These are phyloP conservation scores for Centruroides vittatus DNA, from an alignment of 1,140 invertebrate species.

Conservation along the genomic window DNA sequence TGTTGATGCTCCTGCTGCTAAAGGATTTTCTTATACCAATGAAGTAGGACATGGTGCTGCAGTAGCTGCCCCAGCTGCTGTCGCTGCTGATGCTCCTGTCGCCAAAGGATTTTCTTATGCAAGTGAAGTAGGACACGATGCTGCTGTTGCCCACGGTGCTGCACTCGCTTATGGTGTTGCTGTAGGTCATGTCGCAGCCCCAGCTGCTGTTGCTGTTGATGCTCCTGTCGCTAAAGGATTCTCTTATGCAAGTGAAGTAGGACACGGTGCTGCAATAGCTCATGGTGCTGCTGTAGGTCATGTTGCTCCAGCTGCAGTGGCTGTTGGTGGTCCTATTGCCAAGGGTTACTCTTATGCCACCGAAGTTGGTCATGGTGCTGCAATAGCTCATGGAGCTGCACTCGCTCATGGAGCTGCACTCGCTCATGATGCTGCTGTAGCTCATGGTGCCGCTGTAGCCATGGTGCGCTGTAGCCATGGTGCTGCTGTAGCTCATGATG, in stretches of 20 bases:
- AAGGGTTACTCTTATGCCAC: constrained; percentile 5
- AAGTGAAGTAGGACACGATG: not conserved
- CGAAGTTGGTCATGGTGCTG: constrained; percentile 3
- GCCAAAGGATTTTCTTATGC: constrained; percentile 1
- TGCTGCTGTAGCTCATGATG: not conserved
- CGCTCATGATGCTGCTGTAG: too few species aligned
- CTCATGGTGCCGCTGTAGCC: not conserved
- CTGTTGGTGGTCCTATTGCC: not conserved
- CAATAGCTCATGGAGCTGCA: too few species aligned
- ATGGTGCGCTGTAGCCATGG: not conserved
- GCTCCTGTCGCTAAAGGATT: not conserved
- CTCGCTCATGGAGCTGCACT: too few species aligned
- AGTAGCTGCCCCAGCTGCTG: not conserved
- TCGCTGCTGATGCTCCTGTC: not conserved
- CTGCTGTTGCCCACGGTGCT: not conserved
- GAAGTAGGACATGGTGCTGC: not conserved
- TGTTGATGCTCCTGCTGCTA: not conserved
- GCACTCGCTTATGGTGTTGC: not conserved
- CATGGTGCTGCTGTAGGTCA: too few species aligned
- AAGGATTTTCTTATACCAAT: not conserved
- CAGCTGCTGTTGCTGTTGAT: not conserved
- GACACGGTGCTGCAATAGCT: too few species aligned
- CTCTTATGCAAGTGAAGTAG: not conserved
- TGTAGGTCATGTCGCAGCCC: not conserved
- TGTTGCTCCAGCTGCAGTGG: too few species aligned